phyloP scores from a whole-genome alignment of 2,797 vertebrate species.

The Ibycter americanus region DNA sequence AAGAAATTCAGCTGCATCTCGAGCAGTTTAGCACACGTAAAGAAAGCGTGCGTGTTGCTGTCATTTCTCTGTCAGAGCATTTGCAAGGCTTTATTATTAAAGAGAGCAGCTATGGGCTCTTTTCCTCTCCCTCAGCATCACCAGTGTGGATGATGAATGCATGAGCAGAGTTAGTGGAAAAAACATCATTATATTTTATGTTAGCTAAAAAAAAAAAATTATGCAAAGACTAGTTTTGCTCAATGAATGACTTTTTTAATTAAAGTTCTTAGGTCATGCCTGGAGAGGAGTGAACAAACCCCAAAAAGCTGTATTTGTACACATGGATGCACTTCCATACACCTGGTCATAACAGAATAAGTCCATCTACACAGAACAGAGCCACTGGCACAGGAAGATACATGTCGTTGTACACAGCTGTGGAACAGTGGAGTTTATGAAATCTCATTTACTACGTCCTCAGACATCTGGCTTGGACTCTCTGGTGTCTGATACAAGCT shows the following conservation, averaged over 20 bases:
- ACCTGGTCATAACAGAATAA: neutral
- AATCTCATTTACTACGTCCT: neutral
- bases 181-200: rapidly evolving
- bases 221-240: neutral
- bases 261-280: neutral
- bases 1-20: slow-evolving; percentile 39
- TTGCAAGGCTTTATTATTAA: neutral
- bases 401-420: neutral
- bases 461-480: neutral
- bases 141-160: neutral
- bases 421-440: neutral
- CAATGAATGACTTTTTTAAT: neutral
- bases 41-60: neutral
- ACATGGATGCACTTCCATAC: neutral
- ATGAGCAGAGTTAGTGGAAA: neutral
- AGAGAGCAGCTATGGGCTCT: neutral
- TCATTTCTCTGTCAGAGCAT: neutral
- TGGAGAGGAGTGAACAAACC: neutral
- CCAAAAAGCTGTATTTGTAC: neutral
- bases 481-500: neutral
- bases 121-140: neutral
- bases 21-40: slow-evolving; percentile 12
- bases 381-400: neutral
- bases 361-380: neutral
- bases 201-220: neutral